Evolutionary conservation across 2,888 invertebrate species (phyloP), one percentile per base, ranked within the genome.

Genomic region (Andrena flavipes): DNA sequence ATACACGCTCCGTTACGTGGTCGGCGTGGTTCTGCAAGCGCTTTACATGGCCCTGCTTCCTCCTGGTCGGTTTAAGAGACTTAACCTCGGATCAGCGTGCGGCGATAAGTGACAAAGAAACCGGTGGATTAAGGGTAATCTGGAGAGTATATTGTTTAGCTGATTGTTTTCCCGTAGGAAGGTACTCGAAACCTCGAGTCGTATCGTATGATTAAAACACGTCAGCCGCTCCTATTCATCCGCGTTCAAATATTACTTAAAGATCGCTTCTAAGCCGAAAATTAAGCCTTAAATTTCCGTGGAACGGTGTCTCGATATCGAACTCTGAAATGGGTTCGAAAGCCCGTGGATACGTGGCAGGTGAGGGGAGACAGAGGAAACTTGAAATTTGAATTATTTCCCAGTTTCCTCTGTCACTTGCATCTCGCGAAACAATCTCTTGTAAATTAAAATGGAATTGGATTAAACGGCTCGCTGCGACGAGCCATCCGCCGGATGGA

Each of bases 371-470:
- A n/a, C 23, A 13, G 54, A 6, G 67, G 2, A 23, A 10, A 33
- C 26, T 60, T 29, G 49, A 30, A 20, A 48, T 51, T 76, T 59
- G 79, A 81, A 83, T 87, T 85, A 80, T 87, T 87, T 73, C 60
- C 76, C 42, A 56, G 76, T 80, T 76, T 59, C 75, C 49, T 74
- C 76, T 76, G 83, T 80, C 88, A 73, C 67, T 76, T 71, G 79
- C 82, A 80, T 69, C 68, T 64, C 70, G 83, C 51, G 60, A 65
- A 83, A 70, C 82, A 74, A 84, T 83, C 62, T 72, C 74, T 76
- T 68, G 75, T 64, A 72, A 88, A 87, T 86, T 80, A 86, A 86
- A 79, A 68, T 54, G 63, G 76, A 81, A 86, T 84, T 78, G 71
- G 77, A 84, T 82, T 84, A 86, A 76, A 79, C 68, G 80, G 75